Percentiles rank a stretch among this genome's conserved stretches.
phyloP scores from a whole-genome alignment of 2,888 invertebrate species.

The Dolichopus griseipennis region DNA sequence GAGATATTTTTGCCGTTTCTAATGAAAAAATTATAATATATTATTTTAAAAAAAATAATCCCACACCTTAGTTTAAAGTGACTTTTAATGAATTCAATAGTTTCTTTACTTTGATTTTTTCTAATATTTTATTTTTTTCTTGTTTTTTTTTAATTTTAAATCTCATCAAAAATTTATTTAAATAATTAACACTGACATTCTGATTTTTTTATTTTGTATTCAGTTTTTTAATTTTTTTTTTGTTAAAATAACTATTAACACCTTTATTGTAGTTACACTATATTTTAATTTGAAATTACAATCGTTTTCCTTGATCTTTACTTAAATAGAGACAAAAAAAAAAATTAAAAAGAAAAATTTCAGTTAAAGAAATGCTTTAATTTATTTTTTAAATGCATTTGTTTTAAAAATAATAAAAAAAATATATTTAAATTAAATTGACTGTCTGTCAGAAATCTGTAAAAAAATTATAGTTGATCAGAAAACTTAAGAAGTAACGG shows the following conservation, averaged over 20 bases:
- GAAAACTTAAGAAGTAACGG: too few species aligned
- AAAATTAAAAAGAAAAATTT: too few species aligned
- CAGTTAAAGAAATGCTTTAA: too few species aligned
- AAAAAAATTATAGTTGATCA: too few species aligned
- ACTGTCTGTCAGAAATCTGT: too few species aligned
- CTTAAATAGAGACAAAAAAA: neutral
- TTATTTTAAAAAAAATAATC: neutral
- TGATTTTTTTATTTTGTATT: neutral
- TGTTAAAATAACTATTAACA: neutral
- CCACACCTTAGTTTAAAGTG: neutral
- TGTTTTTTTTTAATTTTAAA: neutral
- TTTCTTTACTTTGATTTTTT: neutral
- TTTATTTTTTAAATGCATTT: too few species aligned
- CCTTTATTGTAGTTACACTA: neutral
- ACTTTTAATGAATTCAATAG: neutral
- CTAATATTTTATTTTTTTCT: neutral
- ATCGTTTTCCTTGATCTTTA: conserved; percentile 1
- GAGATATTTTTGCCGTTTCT: too few species aligned
- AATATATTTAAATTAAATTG: too few species aligned
- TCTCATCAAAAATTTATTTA: conserved; percentile 2
- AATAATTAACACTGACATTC: neutral
- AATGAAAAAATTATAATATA: neutral
- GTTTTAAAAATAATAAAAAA: too few species aligned
- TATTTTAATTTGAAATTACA: neutral
- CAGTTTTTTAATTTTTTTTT: neutral